Percentiles rank a stretch among this genome's conserved stretches.
Conservation (phyloP, 2,888 invertebrate species). For the Drosophila yooni region DNA sequence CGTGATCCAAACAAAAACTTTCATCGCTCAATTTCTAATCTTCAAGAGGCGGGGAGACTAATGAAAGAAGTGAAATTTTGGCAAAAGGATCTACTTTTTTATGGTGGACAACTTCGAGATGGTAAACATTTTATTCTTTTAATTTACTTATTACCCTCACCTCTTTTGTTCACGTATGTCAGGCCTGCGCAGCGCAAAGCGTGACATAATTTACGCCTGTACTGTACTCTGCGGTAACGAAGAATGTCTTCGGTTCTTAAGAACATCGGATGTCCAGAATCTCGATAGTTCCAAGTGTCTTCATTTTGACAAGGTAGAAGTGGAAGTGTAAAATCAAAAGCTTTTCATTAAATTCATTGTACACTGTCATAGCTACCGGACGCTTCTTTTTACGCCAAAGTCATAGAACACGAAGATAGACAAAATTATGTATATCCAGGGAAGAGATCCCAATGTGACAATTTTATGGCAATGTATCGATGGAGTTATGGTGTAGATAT, state of each 20-base stretch:
- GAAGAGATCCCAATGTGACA: accelerated
- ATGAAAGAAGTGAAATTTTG: constrained; percentile 88
- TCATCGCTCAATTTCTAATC: constrained; percentile 89
- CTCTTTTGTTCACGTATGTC: not conserved
- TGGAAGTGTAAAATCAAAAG: accelerated
- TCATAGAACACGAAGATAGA: not conserved
- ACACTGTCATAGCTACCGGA: not conserved
- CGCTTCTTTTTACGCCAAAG: not conserved
- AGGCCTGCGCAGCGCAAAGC: constrained; percentile 55
- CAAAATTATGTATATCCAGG: not conserved
- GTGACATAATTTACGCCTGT: constrained; percentile 51
- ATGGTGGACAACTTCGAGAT: constrained; percentile 90
- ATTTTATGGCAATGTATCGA: accelerated
- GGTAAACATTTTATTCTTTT: constrained; percentile 85
- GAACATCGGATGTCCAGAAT: constrained; percentile 31
- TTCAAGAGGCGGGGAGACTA: constrained; percentile 88
- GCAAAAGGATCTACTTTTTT: constrained; percentile 88
- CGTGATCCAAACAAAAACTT: constrained; percentile 84
- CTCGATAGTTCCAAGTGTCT: constrained; percentile 53
- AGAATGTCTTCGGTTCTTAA: constrained; percentile 48
- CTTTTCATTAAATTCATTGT: not conserved
- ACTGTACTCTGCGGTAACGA: constrained; percentile 46
- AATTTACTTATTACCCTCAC: not conserved
- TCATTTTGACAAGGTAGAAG: constrained; percentile 48
- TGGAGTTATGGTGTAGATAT: not conserved